Evolutionary conservation across 2,113 vertebrate species (phyloP).

Genomic region (cat (Felis catus)): F.catus_Fca126_mat1.0 CM031413.1:135998001-135998500

Average conservation of each 20-base stretch:
- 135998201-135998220: background rate
- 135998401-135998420: background rate
- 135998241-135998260: background rate
- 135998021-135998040: background rate
- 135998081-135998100: background rate
- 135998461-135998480: background rate
- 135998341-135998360: background rate
- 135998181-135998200: background rate
- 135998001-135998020: background rate
- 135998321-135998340: background rate
- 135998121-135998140: background rate
- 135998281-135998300: background rate
- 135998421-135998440: background rate
- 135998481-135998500: rapidly evolving
- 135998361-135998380: background rate
- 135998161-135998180: background rate
- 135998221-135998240: background rate
- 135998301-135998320: background rate
- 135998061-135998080: background rate
- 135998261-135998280: background rate
- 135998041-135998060: background rate
- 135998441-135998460: background rate
- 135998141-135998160: background rate
- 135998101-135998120: background rate
- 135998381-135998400: background rate